Conservation (phyloP, 2,797 vertebrate species). For the Typhlichthys subterraneus region DNA sequence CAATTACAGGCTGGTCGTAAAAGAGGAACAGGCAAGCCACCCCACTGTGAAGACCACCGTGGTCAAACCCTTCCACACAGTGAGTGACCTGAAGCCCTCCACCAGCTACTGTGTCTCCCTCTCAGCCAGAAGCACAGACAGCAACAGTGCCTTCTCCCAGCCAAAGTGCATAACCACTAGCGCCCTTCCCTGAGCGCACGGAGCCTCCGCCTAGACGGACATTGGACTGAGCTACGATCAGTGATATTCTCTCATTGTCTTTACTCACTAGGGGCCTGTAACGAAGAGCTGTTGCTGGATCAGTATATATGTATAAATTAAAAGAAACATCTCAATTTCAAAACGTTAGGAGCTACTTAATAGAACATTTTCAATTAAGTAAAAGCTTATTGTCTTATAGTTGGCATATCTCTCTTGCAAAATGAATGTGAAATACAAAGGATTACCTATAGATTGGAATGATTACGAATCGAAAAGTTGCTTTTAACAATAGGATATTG, state of each 20-base stretch:
- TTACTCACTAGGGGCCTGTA: conserved; percentile 26
- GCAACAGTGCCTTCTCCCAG: conserved; percentile 59
- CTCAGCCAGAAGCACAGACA: conserved; percentile 56
- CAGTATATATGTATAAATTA: conserved; percentile 1
- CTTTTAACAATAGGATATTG: conserved; percentile 24
- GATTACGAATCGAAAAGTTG: conserved; percentile 42
- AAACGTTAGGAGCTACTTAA: conserved; percentile 11
- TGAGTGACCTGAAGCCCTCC: conserved; percentile 57
- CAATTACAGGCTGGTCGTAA: conserved; percentile 62
- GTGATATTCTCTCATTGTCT: conserved; percentile 18
- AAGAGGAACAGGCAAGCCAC: conserved; percentile 7
- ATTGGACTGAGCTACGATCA: conserved; percentile 37
- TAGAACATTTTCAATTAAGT: conserved; percentile 8
- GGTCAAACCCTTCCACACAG: conserved; percentile 31
- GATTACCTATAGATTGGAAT: conserved; percentile 44
- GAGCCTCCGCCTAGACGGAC: conserved; percentile 18
- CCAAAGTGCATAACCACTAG: conserved; percentile 56
- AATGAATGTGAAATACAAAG: conserved; percentile 17
- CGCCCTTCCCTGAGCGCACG: conserved; percentile 33
- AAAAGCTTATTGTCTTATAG: conserved; percentile 21
- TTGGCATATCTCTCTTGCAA: conserved; percentile 25
- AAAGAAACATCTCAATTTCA: no score
- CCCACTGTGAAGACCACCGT: conserved; percentile 20
- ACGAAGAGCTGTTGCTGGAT: conserved; percentile 23
- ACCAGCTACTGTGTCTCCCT: conserved; percentile 71